Conservation (phyloP, 2,797 vertebrate species). For the Anguilla pacifica region DNA sequence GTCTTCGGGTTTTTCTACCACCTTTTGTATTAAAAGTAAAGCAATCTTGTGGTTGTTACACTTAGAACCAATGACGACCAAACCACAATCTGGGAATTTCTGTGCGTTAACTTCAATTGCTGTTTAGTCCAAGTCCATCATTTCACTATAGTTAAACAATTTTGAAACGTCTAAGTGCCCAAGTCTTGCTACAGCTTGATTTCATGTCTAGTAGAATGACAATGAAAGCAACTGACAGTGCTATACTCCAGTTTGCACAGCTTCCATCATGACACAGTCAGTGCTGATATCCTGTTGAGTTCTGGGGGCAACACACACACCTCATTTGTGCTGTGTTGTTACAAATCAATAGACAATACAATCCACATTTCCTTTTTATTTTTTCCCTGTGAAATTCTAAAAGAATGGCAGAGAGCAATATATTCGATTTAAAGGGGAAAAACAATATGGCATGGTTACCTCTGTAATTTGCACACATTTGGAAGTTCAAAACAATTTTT, state of each 20-base stretch:
- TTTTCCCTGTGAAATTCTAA: background rate
- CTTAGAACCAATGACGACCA: background rate
- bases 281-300: background rate
- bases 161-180: background rate
- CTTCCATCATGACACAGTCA: background rate
- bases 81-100: background rate
- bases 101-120: slow-evolving; percentile 1
- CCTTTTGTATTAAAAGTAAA: background rate
- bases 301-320: background rate
- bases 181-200: background rate
- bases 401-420: background rate
- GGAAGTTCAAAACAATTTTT: slow-evolving; percentile 26
- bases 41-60: background rate
- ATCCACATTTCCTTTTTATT: background rate
- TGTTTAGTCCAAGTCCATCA: background rate
- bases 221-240: background rate
- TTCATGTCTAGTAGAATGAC: background rate
- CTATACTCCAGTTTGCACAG: background rate
- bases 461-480: slow-evolving; percentile 24
- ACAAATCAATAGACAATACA: background rate
- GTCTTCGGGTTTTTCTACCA: background rate
- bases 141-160: slow-evolving; percentile 19
- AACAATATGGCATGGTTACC: slow-evolving; percentile 24
- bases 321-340: background rate
- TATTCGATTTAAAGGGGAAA: slow-evolving; percentile 18